Evolutionary conservation across 1,140 invertebrate species (phyloP), one percentile per base, ranked within the genome.

Genomic region (Chrysoperla carnea): DNA sequence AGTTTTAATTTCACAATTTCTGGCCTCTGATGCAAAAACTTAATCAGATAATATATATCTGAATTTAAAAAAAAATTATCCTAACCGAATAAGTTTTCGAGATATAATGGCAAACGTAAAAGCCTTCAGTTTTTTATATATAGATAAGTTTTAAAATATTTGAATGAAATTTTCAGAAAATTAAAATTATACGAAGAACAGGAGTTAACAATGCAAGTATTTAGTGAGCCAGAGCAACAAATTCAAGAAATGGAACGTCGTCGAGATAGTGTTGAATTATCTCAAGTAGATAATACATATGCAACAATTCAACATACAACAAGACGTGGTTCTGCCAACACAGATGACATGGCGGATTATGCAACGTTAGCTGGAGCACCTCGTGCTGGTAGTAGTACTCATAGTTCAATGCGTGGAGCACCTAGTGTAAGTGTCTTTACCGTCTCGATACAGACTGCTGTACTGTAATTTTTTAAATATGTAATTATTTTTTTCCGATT

Each of bases 191-290:
- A 92, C 54, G 88, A 92, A 59, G 88, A 92, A 56, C 88, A 92
- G 60, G 86, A 91, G 61, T 63, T 91, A 40, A 90, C 84, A 12
- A 91, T 90, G 86, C 85, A 89, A 61, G 85, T 91, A 1, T 88
- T 89, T 52, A 86, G 75, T 55, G 77, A 81, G 53, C 72, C 84
- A 11, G 85, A 90, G 53, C 71, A 67, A 51, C 55, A 56, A n/a
- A 23, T 23, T 23, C 61, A 62, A 48, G 60, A 46, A 56, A 62
- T 50, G 46, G 67, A 60, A 52, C 59, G 51, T 45, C 56, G 62
- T 43, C 52, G 60, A 45, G 55, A 56, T 36, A 64, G 50, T 49
- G 66, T 50, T 55, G 75, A 73, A 50, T 69, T 54, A 52, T 66
- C 60, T 52, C 68, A 58, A 59, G 57, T 57, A 45, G 83, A 87